Conservation (phyloP, 2,797 vertebrate genomes). For the Liparis tanakae region DNA sequence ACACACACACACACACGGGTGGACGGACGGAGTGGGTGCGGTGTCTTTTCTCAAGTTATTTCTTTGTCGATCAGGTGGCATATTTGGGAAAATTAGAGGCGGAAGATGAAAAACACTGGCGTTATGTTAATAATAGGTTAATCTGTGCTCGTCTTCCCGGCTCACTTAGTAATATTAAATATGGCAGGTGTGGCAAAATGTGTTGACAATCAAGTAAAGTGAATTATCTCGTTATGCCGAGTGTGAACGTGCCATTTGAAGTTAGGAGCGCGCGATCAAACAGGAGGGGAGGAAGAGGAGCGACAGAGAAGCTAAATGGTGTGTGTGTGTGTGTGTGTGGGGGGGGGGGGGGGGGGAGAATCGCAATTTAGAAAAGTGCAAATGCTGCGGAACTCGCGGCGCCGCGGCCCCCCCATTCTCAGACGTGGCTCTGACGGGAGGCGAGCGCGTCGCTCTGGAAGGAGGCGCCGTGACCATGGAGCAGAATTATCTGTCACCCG, state of each 20-base stretch:
- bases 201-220: constrained; percentile 42
- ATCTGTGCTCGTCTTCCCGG: neutral
- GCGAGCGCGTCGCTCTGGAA: constrained; percentile 94
- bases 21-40: neutral
- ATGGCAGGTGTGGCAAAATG: constrained; percentile 18
- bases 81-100: constrained; percentile 6
- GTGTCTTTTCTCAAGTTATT: neutral
- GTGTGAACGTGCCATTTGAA: constrained; percentile 39
- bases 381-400: constrained; percentile 77
- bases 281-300: neutral
- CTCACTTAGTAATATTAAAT: constrained; percentile 20
- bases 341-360: too few species aligned
- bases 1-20: constrained; percentile 2
- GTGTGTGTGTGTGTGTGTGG: too few species aligned
- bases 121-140: neutral
- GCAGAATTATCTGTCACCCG: constrained; percentile 99
- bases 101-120: constrained; percentile 3
- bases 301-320: constrained; percentile 11
- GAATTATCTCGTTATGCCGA: constrained; percentile 31
- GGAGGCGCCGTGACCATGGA: constrained; percentile 94
- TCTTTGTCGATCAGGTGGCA: neutral
- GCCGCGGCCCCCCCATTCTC: constrained; percentile 70
- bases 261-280: constrained; percentile 29
- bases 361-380: constrained; percentile 83
- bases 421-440: constrained; percentile 85